phyloP scores from a whole-genome alignment of 2,797 vertebrate genomes.

The Tenualosa ilisha region DNA sequence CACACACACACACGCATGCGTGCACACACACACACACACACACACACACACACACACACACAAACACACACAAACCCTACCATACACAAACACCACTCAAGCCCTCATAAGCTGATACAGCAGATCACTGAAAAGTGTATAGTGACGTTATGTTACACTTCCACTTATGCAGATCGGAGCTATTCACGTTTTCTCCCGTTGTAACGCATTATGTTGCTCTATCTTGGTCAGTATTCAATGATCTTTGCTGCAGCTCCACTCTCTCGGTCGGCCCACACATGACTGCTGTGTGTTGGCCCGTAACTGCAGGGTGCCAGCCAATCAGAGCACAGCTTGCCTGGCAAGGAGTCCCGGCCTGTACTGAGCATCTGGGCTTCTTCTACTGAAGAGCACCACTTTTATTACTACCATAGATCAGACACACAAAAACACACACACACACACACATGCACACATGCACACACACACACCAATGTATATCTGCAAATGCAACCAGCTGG shows the following conservation, averaged over 20 bases:
- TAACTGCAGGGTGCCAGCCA: background rate
- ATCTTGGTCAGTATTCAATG: too few species aligned
- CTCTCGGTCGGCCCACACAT: too few species aligned
- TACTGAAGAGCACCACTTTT: background rate
- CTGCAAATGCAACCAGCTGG: background rate
- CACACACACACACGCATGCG: background rate
- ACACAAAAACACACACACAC: conserved; percentile 9
- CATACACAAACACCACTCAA: too few species aligned
- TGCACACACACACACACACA: background rate
- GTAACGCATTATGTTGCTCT: too few species aligned
- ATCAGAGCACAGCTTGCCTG: conserved; percentile 33
- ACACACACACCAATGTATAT: background rate
- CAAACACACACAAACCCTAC: too few species aligned
- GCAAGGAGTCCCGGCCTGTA: background rate
- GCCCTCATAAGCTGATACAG: too few species aligned
- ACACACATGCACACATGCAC: background rate
- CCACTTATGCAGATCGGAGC: too few species aligned
- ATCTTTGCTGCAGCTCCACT: too few species aligned
- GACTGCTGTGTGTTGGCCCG: background rate
- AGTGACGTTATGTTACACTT: too few species aligned
- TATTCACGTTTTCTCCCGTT: too few species aligned
- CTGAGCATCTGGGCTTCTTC: conserved; percentile 47
- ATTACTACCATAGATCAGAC: background rate
- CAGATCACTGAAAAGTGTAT: too few species aligned
- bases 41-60: too few species aligned